Evolutionary conservation across 2,888 invertebrate genomes (phyloP), one percentile per base, ranked within the genome.

Genomic region (Abrostola triplasia): DNA sequence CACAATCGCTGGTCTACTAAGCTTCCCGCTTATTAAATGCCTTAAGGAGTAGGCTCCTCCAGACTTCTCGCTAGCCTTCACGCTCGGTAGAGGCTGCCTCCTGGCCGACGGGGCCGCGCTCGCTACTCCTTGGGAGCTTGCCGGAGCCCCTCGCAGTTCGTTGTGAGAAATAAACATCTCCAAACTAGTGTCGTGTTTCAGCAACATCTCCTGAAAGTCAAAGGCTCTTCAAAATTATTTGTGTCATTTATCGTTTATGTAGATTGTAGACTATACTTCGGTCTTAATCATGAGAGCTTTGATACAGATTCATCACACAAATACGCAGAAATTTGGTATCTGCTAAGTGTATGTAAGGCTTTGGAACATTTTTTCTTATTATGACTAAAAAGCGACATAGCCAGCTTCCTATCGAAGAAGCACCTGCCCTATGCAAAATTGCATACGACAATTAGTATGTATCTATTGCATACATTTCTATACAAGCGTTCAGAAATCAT

Each of bases 21-120:
- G 56, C 40, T 84, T 88, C 4, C 84, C 83, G 48, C 58, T 77
- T 10, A 88, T 49, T 55, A 88, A 78, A 41, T 83, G 74, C 51
- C 83, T 80, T 49, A 89, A 76, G 0, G 90, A 89, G 55, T 76
- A 84, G 0, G 73, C 80, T 0, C 79, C 87, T 5, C 68, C 81
- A 1, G 90, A 89, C 53, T 84, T 87, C 68, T 86, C 86, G 57
- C 90, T 90, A 11, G 82, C 68, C 10, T 70, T 81, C 55, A 83
- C 55, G 41, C 88, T 89, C 0, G 83, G 73, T 5, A 56, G 73
- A 0, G 57, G 52, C 0, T 52, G 58, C 9, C 61, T 67, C 5
- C 64, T 81, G 4, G n/a, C 38, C 0, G 83, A 81, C 0, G 76
- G 68, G 0, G 63, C 62, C 0, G 53, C 37, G 53, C 88, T 87